A percentile compares a stretch with the other conserved stretches of the same genome.
phyloP scores from a whole-genome alignment of 2,113 vertebrate genomes.

The Microtus montanus region DNA sequence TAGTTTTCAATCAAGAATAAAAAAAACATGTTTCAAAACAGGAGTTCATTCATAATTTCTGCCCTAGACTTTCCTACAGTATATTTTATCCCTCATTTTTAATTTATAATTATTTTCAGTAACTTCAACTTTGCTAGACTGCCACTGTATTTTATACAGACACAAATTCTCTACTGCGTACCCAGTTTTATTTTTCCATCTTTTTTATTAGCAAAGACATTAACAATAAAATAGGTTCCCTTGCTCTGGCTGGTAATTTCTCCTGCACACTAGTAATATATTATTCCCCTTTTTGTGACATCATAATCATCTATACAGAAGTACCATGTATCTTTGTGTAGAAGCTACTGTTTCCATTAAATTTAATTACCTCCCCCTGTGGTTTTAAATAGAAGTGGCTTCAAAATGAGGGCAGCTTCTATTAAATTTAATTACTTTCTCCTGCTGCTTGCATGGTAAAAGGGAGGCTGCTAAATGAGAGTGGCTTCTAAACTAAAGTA shows the following conservation, averaged over 20 bases:
- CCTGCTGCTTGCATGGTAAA: conserved; percentile 79
- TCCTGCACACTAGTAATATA: conserved; percentile 77
- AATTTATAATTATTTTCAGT: conserved; percentile 29
- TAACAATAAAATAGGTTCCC: conserved; percentile 78
- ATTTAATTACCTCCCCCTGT: conserved; percentile 84
- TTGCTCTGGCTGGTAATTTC: conserved; percentile 80
- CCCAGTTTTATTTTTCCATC: conserved; percentile 57
- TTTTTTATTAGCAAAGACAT: conserved; percentile 77
- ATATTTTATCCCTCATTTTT: conserved; percentile 27
- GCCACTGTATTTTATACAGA: conserved; percentile 24
- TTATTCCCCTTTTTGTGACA: conserved; percentile 83
- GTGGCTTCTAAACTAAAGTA: conserved; percentile 78
- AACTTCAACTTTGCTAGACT: conserved; percentile 46
- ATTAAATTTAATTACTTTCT: conserved; percentile 85
- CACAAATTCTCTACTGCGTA: conserved; percentile 38
- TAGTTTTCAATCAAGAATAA: conserved; percentile 4
- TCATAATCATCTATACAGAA: conserved; percentile 82
- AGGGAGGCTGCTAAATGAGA: conserved; percentile 73
- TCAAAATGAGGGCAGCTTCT: conserved; percentile 84
- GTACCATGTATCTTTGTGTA: conserved; percentile 83
- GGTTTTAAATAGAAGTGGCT: conserved; percentile 84
- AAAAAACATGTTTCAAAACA: not conserved
- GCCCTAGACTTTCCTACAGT: not conserved
- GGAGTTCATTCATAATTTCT: conserved; percentile 31
- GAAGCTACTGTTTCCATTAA: conserved; percentile 83